Evolutionary conservation across 92 coral and sea anemone genomes (phyloP).

Genomic region (Virgularia gustaviana): DNA sequence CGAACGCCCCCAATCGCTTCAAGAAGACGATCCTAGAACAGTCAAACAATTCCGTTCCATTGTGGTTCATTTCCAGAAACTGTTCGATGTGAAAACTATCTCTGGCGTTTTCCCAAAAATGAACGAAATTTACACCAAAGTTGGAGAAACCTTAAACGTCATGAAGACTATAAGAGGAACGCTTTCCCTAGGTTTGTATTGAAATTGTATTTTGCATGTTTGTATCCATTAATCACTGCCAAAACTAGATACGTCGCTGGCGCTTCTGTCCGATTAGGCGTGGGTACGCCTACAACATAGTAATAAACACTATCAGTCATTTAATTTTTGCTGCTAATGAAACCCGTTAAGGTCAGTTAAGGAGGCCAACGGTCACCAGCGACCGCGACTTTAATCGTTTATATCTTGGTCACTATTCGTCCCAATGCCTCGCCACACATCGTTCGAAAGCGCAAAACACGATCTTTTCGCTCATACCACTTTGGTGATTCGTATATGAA

Average conservation of each 20-base stretch:
- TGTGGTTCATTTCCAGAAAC: conserved; percentile 89
- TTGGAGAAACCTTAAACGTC: conserved; percentile 87
- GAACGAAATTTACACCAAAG: conserved; percentile 85
- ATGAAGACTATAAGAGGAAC: conserved; percentile 83
- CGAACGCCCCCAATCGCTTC: conserved; percentile 66
- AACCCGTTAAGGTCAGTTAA: too few relatives aligned
- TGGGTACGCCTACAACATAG: too few relatives aligned
- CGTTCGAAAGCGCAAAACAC: too few relatives aligned
- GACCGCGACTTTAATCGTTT: too few relatives aligned
- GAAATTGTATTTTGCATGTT: background rate
- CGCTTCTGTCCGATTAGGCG: background rate
- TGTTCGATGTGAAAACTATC: conserved; percentile 75
- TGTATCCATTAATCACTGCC: background rate
- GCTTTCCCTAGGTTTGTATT: conserved; percentile 66
- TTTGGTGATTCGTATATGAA: too few relatives aligned
- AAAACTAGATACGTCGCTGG: background rate
- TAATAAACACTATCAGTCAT: too few relatives aligned
- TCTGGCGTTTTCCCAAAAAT: conserved; percentile 88
- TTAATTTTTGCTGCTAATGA: too few relatives aligned
- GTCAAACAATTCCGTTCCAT: conserved; percentile 73
- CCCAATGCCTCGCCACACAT: too few relatives aligned
- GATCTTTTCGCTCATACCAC: too few relatives aligned
- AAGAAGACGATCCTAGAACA: conserved; percentile 60
- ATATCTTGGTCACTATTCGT: too few relatives aligned
- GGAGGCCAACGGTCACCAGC: too few relatives aligned